These are phyloP conservation scores for Nothobranchius furzeri DNA, from an alignment of 2,113 vertebrate genomes.

Conservation along the genomic window DNA sequence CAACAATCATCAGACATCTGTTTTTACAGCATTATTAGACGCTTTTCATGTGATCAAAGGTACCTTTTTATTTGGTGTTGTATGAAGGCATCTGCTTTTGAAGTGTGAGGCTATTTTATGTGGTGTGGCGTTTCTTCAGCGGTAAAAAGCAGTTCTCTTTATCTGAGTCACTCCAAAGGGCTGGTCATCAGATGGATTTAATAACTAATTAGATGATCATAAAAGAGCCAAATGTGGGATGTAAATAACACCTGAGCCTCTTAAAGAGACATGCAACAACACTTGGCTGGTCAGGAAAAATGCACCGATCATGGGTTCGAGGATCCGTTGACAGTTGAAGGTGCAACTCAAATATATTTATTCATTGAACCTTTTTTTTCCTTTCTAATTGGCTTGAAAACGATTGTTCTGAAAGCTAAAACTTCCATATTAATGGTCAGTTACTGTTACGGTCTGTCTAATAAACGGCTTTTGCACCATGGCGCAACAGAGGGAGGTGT, in stretches of 20 bases:
- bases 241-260: neutral
- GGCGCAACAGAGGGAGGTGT: no score
- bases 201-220: constrained; percentile 6
- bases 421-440: no score
- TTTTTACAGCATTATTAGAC: neutral
- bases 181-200: neutral
- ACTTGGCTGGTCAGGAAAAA: no score
- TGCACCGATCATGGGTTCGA: no score
- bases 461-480: no score
- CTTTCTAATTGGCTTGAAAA: no score
- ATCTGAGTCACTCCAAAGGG: neutral
- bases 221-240: neutral
- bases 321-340: no score
- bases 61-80: constrained; percentile 16
- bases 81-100: neutral
- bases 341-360: no score
- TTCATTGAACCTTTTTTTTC: no score
- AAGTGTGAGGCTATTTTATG: neutral
- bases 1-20: neutral
- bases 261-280: neutral
- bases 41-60: constrained; percentile 24
- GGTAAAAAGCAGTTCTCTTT: neutral
- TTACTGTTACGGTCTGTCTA: no score
- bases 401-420: no score
- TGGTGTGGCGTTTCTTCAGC: neutral